Percentiles rank a stretch among this genome's conserved stretches.
phyloP scores from a whole-genome alignment of 2,797 vertebrate genomes.

The Nannoperca obscura region DNA sequence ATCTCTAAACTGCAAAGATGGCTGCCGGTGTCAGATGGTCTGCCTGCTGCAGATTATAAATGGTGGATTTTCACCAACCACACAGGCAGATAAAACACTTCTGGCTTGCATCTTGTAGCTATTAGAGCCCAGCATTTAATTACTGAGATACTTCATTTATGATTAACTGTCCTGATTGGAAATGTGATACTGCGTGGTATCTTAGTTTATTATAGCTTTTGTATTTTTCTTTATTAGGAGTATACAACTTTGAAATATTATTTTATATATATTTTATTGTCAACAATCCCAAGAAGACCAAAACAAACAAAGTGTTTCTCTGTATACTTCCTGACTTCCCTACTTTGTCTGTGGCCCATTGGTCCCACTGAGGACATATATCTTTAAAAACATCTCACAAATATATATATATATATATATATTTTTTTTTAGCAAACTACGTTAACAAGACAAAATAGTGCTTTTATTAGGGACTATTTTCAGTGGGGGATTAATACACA shows the following conservation, averaged over 20 bases:
- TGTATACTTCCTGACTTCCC: neutral
- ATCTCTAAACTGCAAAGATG: constrained; percentile 3
- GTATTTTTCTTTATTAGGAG: neutral
- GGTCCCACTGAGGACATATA: neutral
- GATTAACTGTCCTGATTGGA: constrained; percentile 14
- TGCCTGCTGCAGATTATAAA: constrained; percentile 40
- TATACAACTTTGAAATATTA: constrained; percentile 3
- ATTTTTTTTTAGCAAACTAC: neutral
- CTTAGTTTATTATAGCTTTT: neutral
- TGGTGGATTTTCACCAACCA: constrained; percentile 20
- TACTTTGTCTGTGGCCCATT: neutral
- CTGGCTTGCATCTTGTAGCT: constrained; percentile 17
- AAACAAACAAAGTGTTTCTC: neutral
- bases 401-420: no score
- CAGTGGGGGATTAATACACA: neutral
- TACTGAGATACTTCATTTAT: constrained; percentile 19
- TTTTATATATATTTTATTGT: neutral
- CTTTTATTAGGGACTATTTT: neutral
- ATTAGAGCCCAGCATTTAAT: constrained; percentile 33
- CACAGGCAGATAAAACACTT: constrained; percentile 44
- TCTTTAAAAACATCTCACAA: neutral
- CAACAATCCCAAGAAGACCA: neutral
- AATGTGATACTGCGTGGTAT: neutral
- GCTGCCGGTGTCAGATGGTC: constrained; percentile 36
- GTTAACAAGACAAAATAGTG: neutral